Evolutionary conservation across 2,888 invertebrate genomes (phyloP), one percentile per base, ranked within the genome.

Genomic region (Camponotus fellah): DNA sequence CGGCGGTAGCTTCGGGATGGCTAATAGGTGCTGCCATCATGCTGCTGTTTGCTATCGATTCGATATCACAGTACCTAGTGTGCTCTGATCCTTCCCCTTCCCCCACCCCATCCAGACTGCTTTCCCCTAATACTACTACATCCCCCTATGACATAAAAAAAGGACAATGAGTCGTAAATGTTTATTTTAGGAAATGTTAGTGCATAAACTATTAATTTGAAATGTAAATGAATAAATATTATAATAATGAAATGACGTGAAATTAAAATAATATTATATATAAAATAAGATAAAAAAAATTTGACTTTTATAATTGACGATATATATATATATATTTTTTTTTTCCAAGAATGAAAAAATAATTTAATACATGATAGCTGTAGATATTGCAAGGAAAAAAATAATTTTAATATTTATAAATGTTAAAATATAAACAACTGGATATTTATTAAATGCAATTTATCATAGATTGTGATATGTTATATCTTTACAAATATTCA

Each of bases 1-100:
- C 94, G 94, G 93, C 94, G 94, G 93, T 94, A 94, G 94, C 94
- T 93, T 94, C 92, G 94, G 93, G 93, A 93, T 94, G 95, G 94
- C 93, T 94, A 94, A 94, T 94, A 94, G 93, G 93, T 94, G 93
- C 94, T 92, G 94, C 92, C 94, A 93, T 94, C 93, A 92, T 93
- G 93, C 93, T 94, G 95, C 94, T 94, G 94, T 95, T 95, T 94
- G 94, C 93, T 75, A 75, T 75, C 93, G 93, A 95, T 94, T 95
- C 93, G 94, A 94, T 95, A 95, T 95, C 95, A 95, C 95, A 95
- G 95, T 94, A 94, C 94, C 95, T 94, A 94, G 93, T 94, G 94
- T 94, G 93, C 92, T 95, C 94, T 94, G 94, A 93, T 95, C 94
- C 93, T 91, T 92, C 93, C 93, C 94, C 93, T 92, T 94, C 93